Conservation (phyloP, 2,113 vertebrate genomes). For the Alosa alosa region DNA sequence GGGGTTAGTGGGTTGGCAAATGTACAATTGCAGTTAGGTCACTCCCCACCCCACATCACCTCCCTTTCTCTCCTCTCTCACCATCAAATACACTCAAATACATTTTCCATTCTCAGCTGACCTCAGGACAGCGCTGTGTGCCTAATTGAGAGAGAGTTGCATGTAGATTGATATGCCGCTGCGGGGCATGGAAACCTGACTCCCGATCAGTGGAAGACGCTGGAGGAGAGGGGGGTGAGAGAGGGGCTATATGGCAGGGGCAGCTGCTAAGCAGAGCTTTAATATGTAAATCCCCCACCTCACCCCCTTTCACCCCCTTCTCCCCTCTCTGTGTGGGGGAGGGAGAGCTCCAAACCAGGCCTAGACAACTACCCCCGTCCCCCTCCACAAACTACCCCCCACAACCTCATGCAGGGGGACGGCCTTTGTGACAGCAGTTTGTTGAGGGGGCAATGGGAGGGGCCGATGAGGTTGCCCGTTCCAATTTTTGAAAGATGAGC, state of each 20-base stretch:
- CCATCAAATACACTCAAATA: neutral
- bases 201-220: neutral
- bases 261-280: conserved; percentile 52
- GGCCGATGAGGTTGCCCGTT: neutral
- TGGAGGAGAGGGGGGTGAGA: conserved; percentile 43
- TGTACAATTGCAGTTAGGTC: conserved; percentile 6
- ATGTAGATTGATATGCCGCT: neutral
- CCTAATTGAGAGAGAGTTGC: neutral
- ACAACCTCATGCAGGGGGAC: conserved; percentile 16
- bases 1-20: neutral
- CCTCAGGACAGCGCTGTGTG: neutral
- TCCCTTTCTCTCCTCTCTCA: neutral
- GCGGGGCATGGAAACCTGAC: neutral
- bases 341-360: conserved; percentile 28
- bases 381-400: neutral
- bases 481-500: neutral
- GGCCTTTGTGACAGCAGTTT: conserved; percentile 29
- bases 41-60: neutral
- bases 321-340: neutral
- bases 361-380: neutral
- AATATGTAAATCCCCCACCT: conserved; percentile 59
- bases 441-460: conserved; percentile 14
- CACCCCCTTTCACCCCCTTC: neutral
- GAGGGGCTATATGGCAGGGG: conserved; percentile 52
- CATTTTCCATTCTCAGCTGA: neutral